Evolutionary conservation across 2,797 vertebrate species (phyloP).

Genomic region (Hippoglossus hippoglossus): DNA sequence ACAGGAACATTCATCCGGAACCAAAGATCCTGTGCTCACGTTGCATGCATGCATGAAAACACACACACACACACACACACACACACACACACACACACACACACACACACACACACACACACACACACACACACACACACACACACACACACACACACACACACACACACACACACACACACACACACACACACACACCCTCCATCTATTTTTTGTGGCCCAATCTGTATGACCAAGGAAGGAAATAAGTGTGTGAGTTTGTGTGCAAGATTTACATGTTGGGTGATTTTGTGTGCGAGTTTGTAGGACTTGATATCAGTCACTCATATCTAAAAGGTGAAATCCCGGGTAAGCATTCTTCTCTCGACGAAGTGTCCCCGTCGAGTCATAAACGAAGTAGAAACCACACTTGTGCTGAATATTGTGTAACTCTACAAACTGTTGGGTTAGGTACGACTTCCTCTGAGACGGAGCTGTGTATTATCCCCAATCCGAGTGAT

Average conservation of each 20-base stretch:
- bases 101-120: not conserved
- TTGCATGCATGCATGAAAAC: slow-evolving; percentile 43
- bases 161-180: slow-evolving; percentile 1
- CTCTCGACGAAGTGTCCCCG: slow-evolving; percentile 17
- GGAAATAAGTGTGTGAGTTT: slow-evolving; percentile 53
- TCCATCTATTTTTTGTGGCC: slow-evolving; percentile 44
- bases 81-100: not conserved
- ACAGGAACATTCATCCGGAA: slow-evolving; percentile 75
- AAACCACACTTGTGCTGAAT: slow-evolving; percentile 36
- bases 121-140: not conserved
- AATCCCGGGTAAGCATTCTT: slow-evolving; percentile 64
- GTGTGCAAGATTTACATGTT: not conserved
- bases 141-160: slow-evolving; percentile 11
- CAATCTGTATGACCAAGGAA: slow-evolving; percentile 58
- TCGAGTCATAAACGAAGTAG: slow-evolving; percentile 52
- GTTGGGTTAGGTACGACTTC: slow-evolving; percentile 9
- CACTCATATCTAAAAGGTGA: slow-evolving; percentile 59
- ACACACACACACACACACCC: not conserved
- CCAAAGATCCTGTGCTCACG: slow-evolving; percentile 64
- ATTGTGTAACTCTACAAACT: slow-evolving; percentile 49
- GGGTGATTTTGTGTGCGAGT: not conserved
- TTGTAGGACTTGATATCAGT: slow-evolving; percentile 35
- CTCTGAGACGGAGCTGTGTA: slow-evolving; percentile 8
- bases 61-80: slow-evolving; percentile 10
- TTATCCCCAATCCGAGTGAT: slow-evolving; percentile 20